These are phyloP conservation scores for Euphonia xanthogaster DNA, from an alignment of 2,797 vertebrate species.

Conservation along the genomic window DNA sequence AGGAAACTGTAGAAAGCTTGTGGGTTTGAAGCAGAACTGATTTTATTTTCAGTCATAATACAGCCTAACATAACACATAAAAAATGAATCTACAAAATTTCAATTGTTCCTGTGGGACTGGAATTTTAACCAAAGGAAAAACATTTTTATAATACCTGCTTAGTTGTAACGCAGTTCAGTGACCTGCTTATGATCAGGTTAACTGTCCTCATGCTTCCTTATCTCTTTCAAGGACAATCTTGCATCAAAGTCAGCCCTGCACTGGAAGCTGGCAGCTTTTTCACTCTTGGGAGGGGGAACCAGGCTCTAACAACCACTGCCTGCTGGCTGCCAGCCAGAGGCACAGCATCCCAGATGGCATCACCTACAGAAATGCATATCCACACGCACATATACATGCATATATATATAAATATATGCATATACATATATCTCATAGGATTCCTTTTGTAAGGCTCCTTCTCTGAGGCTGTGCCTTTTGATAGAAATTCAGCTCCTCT, in stretches of 20 bases:
- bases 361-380: background rate
- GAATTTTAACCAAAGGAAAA: background rate
- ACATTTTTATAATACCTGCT: background rate
- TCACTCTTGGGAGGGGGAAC: background rate
- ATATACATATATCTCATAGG: background rate
- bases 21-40: background rate
- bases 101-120: background rate
- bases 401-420: too few species aligned
- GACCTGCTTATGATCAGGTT: background rate
- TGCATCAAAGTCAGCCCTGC: background rate
- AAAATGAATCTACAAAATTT: background rate
- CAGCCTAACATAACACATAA: background rate
- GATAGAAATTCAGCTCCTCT: background rate
- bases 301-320: background rate
- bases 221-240: background rate
- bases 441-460: background rate
- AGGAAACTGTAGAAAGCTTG: background rate
- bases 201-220: background rate
- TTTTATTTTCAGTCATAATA: background rate
- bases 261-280: background rate
- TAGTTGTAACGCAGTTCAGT: background rate
- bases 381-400: rapidly evolving
- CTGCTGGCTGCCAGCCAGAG: background rate
- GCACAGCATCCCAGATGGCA: background rate
- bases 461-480: background rate